Base-by-base conservation (phyloP, 1,140 invertebrate species). In the Uloborus diversus region DNA sequence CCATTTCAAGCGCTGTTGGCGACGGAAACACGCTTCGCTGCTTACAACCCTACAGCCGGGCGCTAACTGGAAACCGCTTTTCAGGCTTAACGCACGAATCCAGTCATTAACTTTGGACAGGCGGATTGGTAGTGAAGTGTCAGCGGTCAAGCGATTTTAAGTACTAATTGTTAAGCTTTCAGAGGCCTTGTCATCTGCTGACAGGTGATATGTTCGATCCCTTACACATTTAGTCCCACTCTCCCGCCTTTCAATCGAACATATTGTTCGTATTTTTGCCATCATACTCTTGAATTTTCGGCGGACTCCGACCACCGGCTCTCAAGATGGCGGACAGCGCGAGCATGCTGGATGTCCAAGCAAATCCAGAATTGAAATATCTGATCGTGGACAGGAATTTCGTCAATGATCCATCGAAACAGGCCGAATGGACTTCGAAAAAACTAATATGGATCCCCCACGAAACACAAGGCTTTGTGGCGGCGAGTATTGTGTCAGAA, bases 351-450 rank as follows among this genome's bases (percentile, higher is more conserved):
- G 80, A 81, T 61, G 62, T 81, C 90, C 93, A 93, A 85, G 94
- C 93, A 86, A 94, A 97, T 90, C 94, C 95, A 85, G 95, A 96
- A 89, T 90, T 97, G 86, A 93, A 94, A 88, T 96, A 94, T 90
- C 89, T 97, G 84, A 95, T 94, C 86, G 95, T 97, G 83, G 95
- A 97, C 88, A 91, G 94, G 85, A 96, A 96, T 89, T 92, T 92
- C 86, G 94, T 96, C 89, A 96, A 96, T 87, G 97, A 99, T 90
- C 97, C 97, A 81, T 93, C 95, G 37, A 94, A 94, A 59, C 97
- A 99, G 87, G 96, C 98, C 53, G 97, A 99, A 91, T 99, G 98
- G 98, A 96, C 97, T 78, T 94, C 96, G 85, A 99, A 99, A 88
- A 92, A 96, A 84, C 89, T 99, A 79, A 94, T 99, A 70, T 99